A percentile compares a stretch with the other conserved stretches of the same genome.
These are phyloP conservation scores for Neolamprologus multifasciatus DNA, from an alignment of 2,797 vertebrate genomes.

Conservation along the genomic window DNA sequence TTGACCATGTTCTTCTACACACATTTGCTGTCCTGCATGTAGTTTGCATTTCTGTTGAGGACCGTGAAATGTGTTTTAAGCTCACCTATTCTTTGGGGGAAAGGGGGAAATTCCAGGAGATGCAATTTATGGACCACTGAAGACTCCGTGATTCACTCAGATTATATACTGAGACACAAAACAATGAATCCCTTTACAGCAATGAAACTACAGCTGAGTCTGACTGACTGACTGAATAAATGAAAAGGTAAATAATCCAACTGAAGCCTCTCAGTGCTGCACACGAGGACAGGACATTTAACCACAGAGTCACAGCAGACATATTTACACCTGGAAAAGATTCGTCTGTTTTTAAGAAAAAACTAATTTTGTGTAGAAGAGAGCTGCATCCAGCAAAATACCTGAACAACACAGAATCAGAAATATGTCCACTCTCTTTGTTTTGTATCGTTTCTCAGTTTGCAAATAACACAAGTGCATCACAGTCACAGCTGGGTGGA, in stretches of 20 bases:
- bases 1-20: background rate
- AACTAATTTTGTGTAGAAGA: background rate
- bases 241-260: background rate
- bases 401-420: background rate
- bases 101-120: background rate
- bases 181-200: slow-evolving; percentile 7
- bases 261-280: background rate
- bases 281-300: background rate
- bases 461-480: background rate
- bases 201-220: background rate
- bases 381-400: background rate
- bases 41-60: background rate
- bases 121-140: background rate
- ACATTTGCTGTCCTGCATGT: background rate
- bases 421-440: accelerated
- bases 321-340: background rate
- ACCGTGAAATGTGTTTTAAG: slow-evolving; percentile 4
- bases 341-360: background rate
- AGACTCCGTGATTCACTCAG: background rate
- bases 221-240: background rate
- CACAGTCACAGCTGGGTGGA: background rate
- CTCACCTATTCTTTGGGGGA: slow-evolving; percentile 1
- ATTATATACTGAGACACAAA: background rate
- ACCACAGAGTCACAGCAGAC: background rate
- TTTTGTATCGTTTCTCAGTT: background rate